Base-by-base conservation (phyloP, 2,797 vertebrate species). In the Tadarida brasiliensis region DNA sequence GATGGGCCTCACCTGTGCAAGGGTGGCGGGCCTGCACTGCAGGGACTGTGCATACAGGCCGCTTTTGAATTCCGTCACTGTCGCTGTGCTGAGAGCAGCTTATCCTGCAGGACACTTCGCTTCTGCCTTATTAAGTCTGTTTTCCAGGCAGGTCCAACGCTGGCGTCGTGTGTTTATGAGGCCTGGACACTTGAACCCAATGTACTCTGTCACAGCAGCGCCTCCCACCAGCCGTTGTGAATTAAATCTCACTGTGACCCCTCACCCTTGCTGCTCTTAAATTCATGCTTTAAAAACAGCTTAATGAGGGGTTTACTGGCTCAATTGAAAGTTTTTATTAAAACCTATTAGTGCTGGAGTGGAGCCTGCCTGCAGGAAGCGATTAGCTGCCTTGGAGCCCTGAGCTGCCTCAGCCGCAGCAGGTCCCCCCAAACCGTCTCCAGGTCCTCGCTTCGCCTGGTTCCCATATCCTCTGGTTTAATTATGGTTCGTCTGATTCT, bases 301-400 rank as follows among this genome's bases (percentile, higher is more conserved):
- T 98, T 99, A 99, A 99, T 99, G 99, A 99, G 99, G 98, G 98
- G 98, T 99, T 99, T 99, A 99, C 99, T 99, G 98, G 98, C 98
- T 98, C 99, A 99, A 98, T 99, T 99, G 98, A 98, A 98, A 98
- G 98, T 99, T 99, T 98, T 99, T 99, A 99, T 99, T 99, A 99
- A 99, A 99, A 99, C 98, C 98, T 98, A 98, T 99, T 99, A 99
- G 98, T 97, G 97, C 98, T 98, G 94, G 97, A 94, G 97, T 96
- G 96, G 97, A 97, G 98, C 95, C 98, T 96, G 98, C 98, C 99
- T 99, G 98, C 99, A 99, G 99, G 99, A 99, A 99, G 99, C 98
- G 98, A 99, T 99, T 99, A 99, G 98, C 98, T 97, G 98, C 98
- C 35, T 88, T 94, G 8, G 54, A 49, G 54, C 28, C 68, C 97